A percentile compares a stretch with the other conserved stretches of the same genome.
Conservation (phyloP, 2,113 vertebrate genomes). For the human region GRCh38 chr12:14428501-14429000, state of each 20-base stretch:
- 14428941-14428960: constrained; percentile 17
- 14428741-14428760: neutral
- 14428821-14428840: constrained; percentile 23
- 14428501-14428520: neutral
- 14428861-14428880: neutral
- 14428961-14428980: neutral
- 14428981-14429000: neutral
- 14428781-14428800: neutral
- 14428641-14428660: neutral
- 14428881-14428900: neutral
- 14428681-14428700: neutral
- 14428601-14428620: neutral
- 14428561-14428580: neutral
- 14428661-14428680: neutral
- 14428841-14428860: neutral
- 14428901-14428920: neutral
- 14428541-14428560: neutral
- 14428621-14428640: neutral
- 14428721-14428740: neutral
- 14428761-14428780: neutral
- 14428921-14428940: neutral
- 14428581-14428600: constrained; percentile 24
- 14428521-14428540: constrained; percentile 5
- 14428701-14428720: neutral
- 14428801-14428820: neutral